Conservation (phyloP, 35 echinoderm and acorn worm species). For the Heliocidaris tuberculata region DNA sequence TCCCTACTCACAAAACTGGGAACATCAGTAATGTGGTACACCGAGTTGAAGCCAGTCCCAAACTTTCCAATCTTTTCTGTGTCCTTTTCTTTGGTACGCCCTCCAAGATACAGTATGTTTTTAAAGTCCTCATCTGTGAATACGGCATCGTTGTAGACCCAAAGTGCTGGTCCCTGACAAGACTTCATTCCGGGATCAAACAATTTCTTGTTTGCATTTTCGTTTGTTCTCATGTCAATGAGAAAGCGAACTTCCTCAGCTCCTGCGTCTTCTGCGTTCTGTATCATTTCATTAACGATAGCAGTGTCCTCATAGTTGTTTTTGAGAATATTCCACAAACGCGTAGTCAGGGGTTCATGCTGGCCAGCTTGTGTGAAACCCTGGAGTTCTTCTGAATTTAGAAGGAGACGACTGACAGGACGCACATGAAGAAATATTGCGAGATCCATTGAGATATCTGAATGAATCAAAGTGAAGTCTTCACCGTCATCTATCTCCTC, state of each 20-base stretch:
- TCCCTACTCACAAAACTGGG: constrained; percentile 78
- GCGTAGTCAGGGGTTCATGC: constrained; percentile 55
- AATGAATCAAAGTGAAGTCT: constrained; percentile 40
- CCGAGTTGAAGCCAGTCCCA: constrained; percentile 96
- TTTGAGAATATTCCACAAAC: constrained; percentile 57
- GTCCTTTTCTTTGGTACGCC: constrained; percentile 70
- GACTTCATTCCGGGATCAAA: constrained; percentile 68
- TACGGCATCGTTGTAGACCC: constrained; percentile 83
- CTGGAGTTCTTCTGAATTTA: constrained; percentile 44
- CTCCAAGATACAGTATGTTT: constrained; percentile 76
- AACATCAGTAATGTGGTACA: constrained; percentile 92
- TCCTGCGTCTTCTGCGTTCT: constrained; percentile 94
- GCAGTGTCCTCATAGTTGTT: constrained; percentile 46
- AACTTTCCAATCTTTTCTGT: constrained; percentile 84
- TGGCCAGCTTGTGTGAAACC: constrained; percentile 54
- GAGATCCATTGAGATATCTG: constrained; percentile 24
- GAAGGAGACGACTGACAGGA: constrained; percentile 46
- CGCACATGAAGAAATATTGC: not conserved
- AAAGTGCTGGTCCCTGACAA: constrained; percentile 87
- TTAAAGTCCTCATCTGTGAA: constrained; percentile 73
- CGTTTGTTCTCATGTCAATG: constrained; percentile 73
- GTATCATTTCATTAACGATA: constrained; percentile 81
- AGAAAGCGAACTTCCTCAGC: constrained; percentile 77
- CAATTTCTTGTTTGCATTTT: constrained; percentile 42
- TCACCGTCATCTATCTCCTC: constrained; percentile 34